Base-by-base conservation (phyloP, 1,140 invertebrate genomes). In the Heliconius congener region DNA sequence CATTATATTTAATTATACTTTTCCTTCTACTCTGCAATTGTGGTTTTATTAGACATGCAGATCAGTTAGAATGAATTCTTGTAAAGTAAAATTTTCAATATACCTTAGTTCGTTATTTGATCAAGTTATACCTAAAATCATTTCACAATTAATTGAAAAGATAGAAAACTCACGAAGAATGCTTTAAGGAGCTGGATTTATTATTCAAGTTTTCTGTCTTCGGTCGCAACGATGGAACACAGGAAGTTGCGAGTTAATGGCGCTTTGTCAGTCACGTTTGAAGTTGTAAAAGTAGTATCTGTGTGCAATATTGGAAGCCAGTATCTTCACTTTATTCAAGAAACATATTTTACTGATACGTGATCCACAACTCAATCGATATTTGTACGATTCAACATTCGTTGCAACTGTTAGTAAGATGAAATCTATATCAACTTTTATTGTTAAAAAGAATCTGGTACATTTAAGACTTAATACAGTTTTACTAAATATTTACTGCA, bases 291-390 rank as follows among this genome's bases (percentile, higher is more conserved):
- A 39, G 71, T 72, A 3, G 71, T 72, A 42, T 72, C 71, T 72
- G 37, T 39, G 37, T 72, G 23, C 60, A 66, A 72, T 42, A 42
- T n/a, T n/a, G 37, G n/a, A 27, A 46, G 42, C 50, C 66, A 34
- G 71, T 73, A 71, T 80, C 37, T 30, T n/a, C 50, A 66, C 34
- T 74, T 71, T 74, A 79, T 79, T 76, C 66, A 76, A 66, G 70
- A 79, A 72, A 73, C 71, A 57, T 50, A 55, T 76, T 74, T 76
- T 23, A 34, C 19, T 18, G 70, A 76, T 80, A 80, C 78, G 78
- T 80, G 78, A 76, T 76, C 52, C 66, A 46, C 74, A 76, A 76
- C 9, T 60, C 34, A 76, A 80, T 79, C 42, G 39, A 70, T 74
- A 2, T 66, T 66, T 66, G 23, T 30, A 66, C 27, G 23, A 27